Evolutionary conservation across 2,888 invertebrate species (phyloP).

Genomic region (Venusia cambrica): DNA sequence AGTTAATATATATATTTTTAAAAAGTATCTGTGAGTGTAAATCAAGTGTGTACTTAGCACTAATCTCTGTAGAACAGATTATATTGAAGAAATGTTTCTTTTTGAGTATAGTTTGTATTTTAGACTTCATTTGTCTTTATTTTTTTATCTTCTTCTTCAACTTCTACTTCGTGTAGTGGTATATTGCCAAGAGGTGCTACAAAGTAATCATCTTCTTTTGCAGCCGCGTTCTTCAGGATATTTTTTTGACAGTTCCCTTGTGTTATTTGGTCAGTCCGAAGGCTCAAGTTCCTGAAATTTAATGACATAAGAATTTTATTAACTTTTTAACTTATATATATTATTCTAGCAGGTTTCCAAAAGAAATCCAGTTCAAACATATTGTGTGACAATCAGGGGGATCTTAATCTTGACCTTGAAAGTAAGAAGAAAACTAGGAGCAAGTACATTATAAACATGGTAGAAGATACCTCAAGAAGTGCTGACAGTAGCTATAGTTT

Average conservation of each 20-base stretch:
- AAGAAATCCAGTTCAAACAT: no score
- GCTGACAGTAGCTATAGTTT: no score
- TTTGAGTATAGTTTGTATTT: slow-evolving; percentile 47
- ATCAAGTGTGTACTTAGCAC: slow-evolving; percentile 41
- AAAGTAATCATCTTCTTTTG: slow-evolving; percentile 94
- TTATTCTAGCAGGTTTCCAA: no score
- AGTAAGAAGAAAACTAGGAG: no score
- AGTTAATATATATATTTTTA: slow-evolving; percentile 57
- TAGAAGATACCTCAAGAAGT: no score
- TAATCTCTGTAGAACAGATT: slow-evolving; percentile 31
- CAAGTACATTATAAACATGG: no score
- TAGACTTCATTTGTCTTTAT: slow-evolving; percentile 63
- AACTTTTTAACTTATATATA: no score
- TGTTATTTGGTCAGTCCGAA: slow-evolving; percentile 85
- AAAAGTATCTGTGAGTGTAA: slow-evolving; percentile 53
- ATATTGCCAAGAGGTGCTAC: slow-evolving; percentile 94
- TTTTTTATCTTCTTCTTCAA: slow-evolving; percentile 38
- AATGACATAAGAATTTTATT: slow-evolving; percentile 3
- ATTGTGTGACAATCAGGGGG: no score
- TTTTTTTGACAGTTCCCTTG: slow-evolving; percentile 85
- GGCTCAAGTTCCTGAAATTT: slow-evolving; percentile 80
- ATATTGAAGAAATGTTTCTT: slow-evolving; percentile 55
- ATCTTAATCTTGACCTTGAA: no score
- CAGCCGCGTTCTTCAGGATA: slow-evolving; percentile 86
- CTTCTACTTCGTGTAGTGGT: slow-evolving; percentile 81